Percentiles rank a stretch among this genome's conserved stretches.
phyloP scores from a whole-genome alignment of 2,113 vertebrate genomes.

The Heptranchias perlo region DNA sequence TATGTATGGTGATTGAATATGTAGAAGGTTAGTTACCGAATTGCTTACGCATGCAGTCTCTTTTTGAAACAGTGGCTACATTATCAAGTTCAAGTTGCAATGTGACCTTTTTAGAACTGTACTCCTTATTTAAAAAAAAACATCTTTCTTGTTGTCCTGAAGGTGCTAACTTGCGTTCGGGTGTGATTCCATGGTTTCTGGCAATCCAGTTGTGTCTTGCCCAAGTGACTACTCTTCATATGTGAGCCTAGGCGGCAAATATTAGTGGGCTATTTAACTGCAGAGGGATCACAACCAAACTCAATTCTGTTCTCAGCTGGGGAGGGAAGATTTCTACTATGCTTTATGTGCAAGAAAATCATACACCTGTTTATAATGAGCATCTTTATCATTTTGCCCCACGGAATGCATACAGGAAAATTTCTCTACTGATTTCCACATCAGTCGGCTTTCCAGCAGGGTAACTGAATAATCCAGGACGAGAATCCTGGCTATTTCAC shows the following conservation, averaged over 20 bases:
- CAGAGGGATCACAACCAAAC: background rate
- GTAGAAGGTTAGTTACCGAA: constrained; percentile 76
- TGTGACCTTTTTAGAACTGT: background rate
- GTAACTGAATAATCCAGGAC: background rate
- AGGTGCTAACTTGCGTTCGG: background rate
- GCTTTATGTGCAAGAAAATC: background rate
- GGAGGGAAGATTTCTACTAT: background rate
- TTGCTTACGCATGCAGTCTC: background rate
- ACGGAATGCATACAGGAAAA: background rate
- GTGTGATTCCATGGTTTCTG: background rate
- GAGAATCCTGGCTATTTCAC: background rate
- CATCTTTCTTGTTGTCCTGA: background rate
- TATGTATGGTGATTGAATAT: constrained; percentile 99
- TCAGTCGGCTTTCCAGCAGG: background rate
- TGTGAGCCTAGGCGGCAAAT: background rate
- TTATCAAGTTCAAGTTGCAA: background rate
- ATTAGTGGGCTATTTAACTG: background rate
- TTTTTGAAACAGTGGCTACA: background rate
- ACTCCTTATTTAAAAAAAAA: background rate
- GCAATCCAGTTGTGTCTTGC: background rate
- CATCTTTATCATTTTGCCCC: background rate
- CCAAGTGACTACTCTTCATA: background rate
- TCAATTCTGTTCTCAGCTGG: background rate
- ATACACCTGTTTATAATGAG: background rate
- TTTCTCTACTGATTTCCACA: background rate